Conservation (phyloP, 2,113 vertebrate genomes). For the Isichthys henryi region DNA sequence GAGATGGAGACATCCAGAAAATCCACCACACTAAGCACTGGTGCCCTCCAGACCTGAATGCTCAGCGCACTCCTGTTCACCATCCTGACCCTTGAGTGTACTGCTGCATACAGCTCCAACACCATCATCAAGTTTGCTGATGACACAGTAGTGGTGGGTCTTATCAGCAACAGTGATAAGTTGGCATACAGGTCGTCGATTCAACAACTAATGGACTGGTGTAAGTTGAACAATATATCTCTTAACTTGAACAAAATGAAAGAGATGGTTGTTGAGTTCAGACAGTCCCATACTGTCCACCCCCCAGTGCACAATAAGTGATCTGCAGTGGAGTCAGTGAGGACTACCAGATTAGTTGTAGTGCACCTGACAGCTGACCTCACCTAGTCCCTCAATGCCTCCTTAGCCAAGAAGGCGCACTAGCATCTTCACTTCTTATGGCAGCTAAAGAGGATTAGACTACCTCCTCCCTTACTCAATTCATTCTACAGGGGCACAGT, state of each 20-base stretch:
- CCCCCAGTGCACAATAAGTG: neutral
- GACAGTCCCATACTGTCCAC: neutral
- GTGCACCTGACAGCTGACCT: neutral
- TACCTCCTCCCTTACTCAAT: neutral
- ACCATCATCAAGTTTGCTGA: no score
- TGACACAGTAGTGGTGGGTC: no score
- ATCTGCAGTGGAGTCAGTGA: neutral
- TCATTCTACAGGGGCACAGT: neutral
- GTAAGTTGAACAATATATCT: no score
- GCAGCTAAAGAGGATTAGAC: neutral
- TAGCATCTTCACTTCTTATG: neutral
- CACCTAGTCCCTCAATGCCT: neutral
- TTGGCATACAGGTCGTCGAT: no score
- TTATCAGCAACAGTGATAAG: no score
- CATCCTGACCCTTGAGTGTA: no score
- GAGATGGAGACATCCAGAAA: neutral
- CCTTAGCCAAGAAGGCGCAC: neutral
- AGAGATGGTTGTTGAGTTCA: neutral
- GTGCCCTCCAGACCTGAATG: no score
- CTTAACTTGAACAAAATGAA: neutral
- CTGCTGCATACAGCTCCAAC: no score
- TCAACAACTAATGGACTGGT: no score
- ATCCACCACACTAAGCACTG: no score
- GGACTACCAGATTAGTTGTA: neutral
- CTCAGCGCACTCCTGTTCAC: no score